phyloP scores from a whole-genome alignment of 2,797 vertebrate species.

The Myripristis murdjan region DNA sequence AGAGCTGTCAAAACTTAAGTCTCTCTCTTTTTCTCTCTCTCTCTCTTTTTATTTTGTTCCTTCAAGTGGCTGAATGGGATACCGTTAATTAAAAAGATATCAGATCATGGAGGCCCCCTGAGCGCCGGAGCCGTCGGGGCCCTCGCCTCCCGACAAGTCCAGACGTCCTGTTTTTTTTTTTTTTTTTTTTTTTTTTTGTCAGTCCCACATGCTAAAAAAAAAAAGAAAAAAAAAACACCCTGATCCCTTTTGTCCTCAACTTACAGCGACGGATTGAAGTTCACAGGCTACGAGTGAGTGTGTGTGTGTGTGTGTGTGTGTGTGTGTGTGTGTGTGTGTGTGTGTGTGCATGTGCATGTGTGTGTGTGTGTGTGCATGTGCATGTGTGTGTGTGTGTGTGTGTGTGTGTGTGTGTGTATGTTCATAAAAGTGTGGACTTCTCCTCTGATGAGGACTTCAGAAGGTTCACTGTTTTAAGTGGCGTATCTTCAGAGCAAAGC shows the following conservation, averaged over 20 bases:
- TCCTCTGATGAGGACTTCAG: slow-evolving; percentile 81
- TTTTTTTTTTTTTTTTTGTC: slow-evolving; percentile 18
- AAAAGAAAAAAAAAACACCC: no score
- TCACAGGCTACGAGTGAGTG: slow-evolving; percentile 64
- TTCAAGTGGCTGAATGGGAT: slow-evolving; percentile 89
- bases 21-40: slow-evolving; percentile 72
- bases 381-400: no score
- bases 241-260: slow-evolving; percentile 84
- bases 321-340: slow-evolving; percentile 39
- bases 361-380: no score
- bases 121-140: slow-evolving; percentile 76
- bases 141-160: slow-evolving; percentile 70
- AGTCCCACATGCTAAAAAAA: slow-evolving; percentile 63
- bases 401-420: slow-evolving; percentile 81
- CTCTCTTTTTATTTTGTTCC: slow-evolving; percentile 81
- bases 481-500: slow-evolving; percentile 71
- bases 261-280: slow-evolving; percentile 82
- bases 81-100: slow-evolving; percentile 91
- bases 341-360: no score
- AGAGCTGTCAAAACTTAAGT: slow-evolving; percentile 88
- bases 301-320: slow-evolving; percentile 32
- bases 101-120: slow-evolving; percentile 86
- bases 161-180: slow-evolving; percentile 58
- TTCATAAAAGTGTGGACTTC: slow-evolving; percentile 65
- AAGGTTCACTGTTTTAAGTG: slow-evolving; percentile 75